A percentile compares a stretch with the other conserved stretches of the same genome.
Conservation (phyloP, 1,140 invertebrate species). For the Anastrepha obliqua region DNA sequence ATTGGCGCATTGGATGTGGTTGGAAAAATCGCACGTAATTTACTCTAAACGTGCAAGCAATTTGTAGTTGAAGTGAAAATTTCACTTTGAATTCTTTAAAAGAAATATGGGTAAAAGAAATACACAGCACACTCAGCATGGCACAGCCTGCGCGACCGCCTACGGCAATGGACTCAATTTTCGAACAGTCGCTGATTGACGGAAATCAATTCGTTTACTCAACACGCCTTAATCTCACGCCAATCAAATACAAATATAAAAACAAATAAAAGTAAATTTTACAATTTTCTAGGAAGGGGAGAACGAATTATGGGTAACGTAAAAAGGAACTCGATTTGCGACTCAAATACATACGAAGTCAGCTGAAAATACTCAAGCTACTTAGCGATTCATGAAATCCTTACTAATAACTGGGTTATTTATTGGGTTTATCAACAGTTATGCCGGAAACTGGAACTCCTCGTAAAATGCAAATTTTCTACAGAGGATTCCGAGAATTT, state of each 20-base stretch:
- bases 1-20: neutral
- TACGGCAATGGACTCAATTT: slow-evolving; percentile 38
- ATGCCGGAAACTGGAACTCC: no score
- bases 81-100: neutral
- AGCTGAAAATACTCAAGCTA: no score
- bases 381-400: no score
- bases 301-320: neutral
- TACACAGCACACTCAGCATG: neutral
- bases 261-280: neutral
- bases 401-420: no score
- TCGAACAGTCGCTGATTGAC: slow-evolving; percentile 39
- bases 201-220: slow-evolving; percentile 45
- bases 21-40: neutral
- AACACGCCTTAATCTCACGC: slow-evolving; percentile 18
- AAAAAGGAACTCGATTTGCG: slow-evolving; percentile 26
- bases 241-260: neutral
- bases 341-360: neutral
- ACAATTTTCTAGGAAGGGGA: no score
- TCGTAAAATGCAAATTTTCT: no score
- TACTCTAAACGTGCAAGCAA: neutral
- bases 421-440: no score
- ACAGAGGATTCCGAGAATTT: no score
- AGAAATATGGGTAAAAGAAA: neutral
- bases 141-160: slow-evolving; percentile 1
- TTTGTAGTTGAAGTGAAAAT: slow-evolving; percentile 4